These are phyloP conservation scores for Aptenodytes forsteri DNA, from an alignment of 2,113 vertebrate species.

Conservation along the genomic window DNA sequence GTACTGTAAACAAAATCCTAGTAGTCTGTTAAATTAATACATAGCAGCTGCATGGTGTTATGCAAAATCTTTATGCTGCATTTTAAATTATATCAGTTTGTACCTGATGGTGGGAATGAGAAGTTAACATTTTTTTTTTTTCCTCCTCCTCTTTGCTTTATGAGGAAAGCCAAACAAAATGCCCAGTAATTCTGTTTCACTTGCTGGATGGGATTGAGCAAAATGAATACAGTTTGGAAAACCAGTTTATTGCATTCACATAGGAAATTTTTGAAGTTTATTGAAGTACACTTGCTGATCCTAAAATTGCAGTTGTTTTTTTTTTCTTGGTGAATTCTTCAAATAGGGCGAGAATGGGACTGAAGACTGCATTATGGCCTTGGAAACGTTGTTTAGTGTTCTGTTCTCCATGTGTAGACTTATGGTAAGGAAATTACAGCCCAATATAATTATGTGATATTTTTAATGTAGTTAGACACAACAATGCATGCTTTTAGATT, in stretches of 20 bases:
- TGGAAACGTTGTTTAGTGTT: constrained; percentile 95
- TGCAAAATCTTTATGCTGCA: neutral
- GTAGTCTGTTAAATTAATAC: neutral
- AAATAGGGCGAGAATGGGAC: constrained; percentile 89
- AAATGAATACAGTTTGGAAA: neutral
- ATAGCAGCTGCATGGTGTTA: neutral
- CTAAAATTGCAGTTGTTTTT: neutral
- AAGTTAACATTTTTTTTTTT: neutral
- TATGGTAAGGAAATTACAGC: constrained; percentile 85
- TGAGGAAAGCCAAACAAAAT: neutral
- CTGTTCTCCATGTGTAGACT: constrained; percentile 96
- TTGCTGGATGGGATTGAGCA: neutral
- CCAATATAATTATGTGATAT: neutral
- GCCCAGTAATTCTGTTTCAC: neutral
- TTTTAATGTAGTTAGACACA: neutral
- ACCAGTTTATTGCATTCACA: neutral
- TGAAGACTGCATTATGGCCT: constrained; percentile 89
- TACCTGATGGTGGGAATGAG: neutral
- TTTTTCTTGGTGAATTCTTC: neutral
- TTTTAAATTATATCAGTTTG: neutral
- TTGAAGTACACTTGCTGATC: neutral
- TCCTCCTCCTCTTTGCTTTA: neutral
- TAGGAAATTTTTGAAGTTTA: neutral
- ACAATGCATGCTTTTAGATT: neutral
- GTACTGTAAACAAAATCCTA: neutral